These are phyloP conservation scores for cattle (Bos taurus) DNA, from an alignment of 2,113 vertebrate species.

Conservation along the genomic window ARS-UCD2.0 NC_037334.1:8205501-8206000, in stretches of 20 bases:
- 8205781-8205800: not conserved
- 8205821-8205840: not conserved
- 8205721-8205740: not conserved
- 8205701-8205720: not conserved
- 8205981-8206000: not conserved
- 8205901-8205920: not conserved
- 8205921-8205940: not conserved
- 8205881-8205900: not conserved
- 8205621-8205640: not conserved
- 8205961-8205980: not conserved
- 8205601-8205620: not conserved
- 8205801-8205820: not conserved
- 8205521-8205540: not conserved
- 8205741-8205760: not conserved
- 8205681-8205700: not conserved
- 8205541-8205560: not conserved
- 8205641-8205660: not conserved
- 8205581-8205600: not conserved
- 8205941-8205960: not conserved
- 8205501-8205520: not conserved
- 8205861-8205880: not conserved
- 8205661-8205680: not conserved
- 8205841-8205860: not conserved
- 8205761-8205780: not conserved
- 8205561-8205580: not conserved